Evolutionary conservation across 2,113 vertebrate species (phyloP).

Genomic region (Lutjanus erythropterus): DNA sequence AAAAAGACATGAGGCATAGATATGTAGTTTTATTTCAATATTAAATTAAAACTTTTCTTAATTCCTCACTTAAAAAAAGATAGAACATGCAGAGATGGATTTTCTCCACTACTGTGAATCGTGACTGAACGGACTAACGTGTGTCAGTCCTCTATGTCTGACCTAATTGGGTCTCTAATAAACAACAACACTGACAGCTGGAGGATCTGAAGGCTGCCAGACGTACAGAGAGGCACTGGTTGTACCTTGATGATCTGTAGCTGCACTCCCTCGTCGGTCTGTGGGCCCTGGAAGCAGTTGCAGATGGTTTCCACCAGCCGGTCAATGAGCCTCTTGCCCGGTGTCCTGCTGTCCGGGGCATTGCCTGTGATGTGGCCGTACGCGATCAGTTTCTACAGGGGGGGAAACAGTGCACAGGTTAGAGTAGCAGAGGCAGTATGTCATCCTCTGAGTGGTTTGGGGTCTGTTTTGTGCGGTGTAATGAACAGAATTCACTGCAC

Average conservation of each 20-base stretch:
- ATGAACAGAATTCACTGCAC: background rate
- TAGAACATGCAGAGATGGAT: background rate
- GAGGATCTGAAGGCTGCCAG: slow-evolving; percentile 30
- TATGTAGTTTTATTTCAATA: background rate
- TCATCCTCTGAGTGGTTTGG: background rate
- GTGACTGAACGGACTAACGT: background rate
- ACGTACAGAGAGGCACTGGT: background rate
- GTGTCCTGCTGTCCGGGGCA: slow-evolving; percentile 91
- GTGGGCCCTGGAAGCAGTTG: slow-evolving; percentile 96
- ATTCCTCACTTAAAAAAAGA: background rate
- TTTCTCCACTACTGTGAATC: background rate
- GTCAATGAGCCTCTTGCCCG: slow-evolving; percentile 95
- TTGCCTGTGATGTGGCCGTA: slow-evolving; percentile 98
- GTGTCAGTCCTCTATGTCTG: background rate
- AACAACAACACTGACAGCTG: slow-evolving; percentile 25
- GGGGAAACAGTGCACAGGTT: background rate
- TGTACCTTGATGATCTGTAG: slow-evolving; percentile 98
- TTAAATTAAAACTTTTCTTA: background rate
- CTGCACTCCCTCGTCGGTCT: slow-evolving; percentile 97
- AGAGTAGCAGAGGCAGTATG: background rate
- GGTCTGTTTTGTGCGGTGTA: background rate
- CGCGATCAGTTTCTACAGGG: slow-evolving; percentile 93
- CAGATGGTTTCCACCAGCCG: slow-evolving; percentile 96
- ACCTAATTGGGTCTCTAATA: background rate
- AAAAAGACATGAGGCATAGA: no score